phyloP scores from a whole-genome alignment of 2,797 vertebrate species.

The Notolabrus celidotus region DNA sequence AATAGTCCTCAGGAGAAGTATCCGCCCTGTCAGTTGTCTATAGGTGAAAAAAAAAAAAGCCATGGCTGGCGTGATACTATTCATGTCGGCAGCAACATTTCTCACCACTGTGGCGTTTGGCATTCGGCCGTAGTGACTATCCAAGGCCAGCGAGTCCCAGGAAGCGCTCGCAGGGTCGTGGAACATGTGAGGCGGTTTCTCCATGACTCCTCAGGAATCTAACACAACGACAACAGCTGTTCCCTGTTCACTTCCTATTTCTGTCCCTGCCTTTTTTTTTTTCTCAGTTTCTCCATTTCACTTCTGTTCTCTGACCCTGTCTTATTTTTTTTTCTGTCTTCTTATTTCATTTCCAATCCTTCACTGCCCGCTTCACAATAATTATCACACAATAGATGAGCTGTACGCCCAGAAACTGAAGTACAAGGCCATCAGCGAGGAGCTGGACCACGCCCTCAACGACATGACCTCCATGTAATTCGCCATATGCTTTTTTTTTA shows the following conservation, averaged over 20 bases:
- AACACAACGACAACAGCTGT: constrained; percentile 73
- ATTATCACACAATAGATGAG: constrained; percentile 90
- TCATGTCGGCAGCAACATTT: constrained; percentile 50
- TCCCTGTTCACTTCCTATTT: constrained; percentile 64
- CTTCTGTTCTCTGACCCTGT: constrained; percentile 46
- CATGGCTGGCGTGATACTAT: constrained; percentile 19
- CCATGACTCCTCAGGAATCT: constrained; percentile 79
- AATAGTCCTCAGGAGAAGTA: constrained; percentile 28
- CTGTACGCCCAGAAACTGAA: constrained; percentile 99
- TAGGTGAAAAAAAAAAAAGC: background rate
- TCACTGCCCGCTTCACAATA: constrained; percentile 43
- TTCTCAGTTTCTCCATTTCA: constrained; percentile 44
- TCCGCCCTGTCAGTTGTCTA: constrained; percentile 33
- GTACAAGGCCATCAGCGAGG: constrained; percentile 99
- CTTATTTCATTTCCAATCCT: constrained; percentile 27
- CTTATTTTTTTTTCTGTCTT: constrained; percentile 42
- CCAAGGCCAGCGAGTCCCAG: constrained; percentile 46
- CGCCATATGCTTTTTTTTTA: constrained; percentile 69
- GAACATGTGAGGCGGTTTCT: constrained; percentile 69
- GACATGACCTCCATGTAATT: constrained; percentile 99
- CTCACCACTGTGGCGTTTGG: constrained; percentile 50
- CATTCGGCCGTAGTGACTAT: constrained; percentile 47
- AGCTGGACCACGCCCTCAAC: constrained; percentile 99
- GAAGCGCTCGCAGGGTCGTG: constrained; percentile 44
- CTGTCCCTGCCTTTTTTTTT: constrained; percentile 51